Percentiles rank a stretch among this genome's conserved stretches.
These are phyloP conservation scores for Scolopax bukidnonensis DNA, from an alignment of 2,797 vertebrate genomes.

Conservation along the genomic window DNA sequence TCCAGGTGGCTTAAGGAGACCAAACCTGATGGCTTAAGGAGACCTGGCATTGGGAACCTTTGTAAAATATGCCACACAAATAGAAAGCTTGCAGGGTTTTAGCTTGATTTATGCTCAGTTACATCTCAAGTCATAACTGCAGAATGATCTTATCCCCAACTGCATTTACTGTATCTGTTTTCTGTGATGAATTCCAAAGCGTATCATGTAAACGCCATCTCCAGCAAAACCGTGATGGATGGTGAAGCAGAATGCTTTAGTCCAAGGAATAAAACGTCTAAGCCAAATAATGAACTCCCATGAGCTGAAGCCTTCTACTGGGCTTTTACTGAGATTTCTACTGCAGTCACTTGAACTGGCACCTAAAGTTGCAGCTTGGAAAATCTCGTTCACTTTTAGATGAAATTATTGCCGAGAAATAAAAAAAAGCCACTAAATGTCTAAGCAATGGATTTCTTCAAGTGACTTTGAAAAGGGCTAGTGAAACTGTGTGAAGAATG, in stretches of 20 bases:
- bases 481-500: background rate
- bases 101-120: background rate
- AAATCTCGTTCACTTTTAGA: background rate
- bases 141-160: background rate
- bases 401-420: background rate
- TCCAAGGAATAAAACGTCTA: background rate
- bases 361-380: background rate
- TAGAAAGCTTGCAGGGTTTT: background rate
- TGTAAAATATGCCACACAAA: background rate
- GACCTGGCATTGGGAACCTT: background rate
- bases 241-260: background rate
- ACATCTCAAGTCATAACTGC: background rate
- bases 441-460: background rate
- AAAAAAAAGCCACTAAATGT: background rate
- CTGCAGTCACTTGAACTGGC: background rate
- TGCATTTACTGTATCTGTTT: background rate
- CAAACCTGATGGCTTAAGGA: background rate
- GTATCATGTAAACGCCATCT: conserved; percentile 25
- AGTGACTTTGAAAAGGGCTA: background rate
- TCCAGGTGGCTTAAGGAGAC: background rate
- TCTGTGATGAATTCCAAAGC: conserved; percentile 17
- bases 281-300: background rate
- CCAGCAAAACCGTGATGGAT: background rate
- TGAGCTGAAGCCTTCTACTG: background rate
- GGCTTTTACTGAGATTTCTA: background rate